phyloP scores from a whole-genome alignment of 2,888 invertebrate genomes.

The Polydrusus cervinus region DNA sequence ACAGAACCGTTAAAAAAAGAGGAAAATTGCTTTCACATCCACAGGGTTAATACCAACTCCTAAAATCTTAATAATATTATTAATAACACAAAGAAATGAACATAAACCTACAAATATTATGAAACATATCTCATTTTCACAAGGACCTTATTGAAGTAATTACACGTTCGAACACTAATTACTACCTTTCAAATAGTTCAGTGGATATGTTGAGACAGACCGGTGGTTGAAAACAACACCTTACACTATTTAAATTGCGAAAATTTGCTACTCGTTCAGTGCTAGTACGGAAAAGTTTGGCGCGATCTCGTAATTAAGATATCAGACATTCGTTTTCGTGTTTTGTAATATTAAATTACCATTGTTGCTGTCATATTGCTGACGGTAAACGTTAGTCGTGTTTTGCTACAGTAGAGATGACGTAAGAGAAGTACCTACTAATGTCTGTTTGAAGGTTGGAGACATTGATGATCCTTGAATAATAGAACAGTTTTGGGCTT shows the following conservation, averaged over 20 bases:
- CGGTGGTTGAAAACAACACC: conserved; percentile 49
- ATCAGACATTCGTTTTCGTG: conserved; percentile 26
- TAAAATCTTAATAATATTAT: no score
- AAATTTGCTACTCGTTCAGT: conserved; percentile 21
- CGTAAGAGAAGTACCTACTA: no score
- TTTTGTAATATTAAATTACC: not conserved
- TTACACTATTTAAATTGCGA: conserved; percentile 45
- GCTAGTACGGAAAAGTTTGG: conserved; percentile 22
- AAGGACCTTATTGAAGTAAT: conserved; percentile 23
- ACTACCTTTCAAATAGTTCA: conserved; percentile 35
- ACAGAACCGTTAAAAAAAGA: no score
- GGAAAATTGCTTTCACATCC: no score
- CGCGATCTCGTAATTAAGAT: conserved; percentile 42
- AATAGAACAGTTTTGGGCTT: no score
- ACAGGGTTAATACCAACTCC: no score
- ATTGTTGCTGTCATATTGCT: not conserved
- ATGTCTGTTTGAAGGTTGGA: no score
- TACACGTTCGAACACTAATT: conserved; percentile 25
- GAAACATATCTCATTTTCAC: not conserved
- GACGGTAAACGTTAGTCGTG: not conserved
- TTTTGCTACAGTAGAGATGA: not conserved
- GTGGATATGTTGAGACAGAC: conserved; percentile 39
- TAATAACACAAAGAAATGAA: no score
- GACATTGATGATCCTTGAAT: no score
- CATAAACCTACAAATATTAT: not conserved